Conservation (phyloP, 2,888 invertebrate genomes). For the Allophyes oxyacanthae region DNA sequence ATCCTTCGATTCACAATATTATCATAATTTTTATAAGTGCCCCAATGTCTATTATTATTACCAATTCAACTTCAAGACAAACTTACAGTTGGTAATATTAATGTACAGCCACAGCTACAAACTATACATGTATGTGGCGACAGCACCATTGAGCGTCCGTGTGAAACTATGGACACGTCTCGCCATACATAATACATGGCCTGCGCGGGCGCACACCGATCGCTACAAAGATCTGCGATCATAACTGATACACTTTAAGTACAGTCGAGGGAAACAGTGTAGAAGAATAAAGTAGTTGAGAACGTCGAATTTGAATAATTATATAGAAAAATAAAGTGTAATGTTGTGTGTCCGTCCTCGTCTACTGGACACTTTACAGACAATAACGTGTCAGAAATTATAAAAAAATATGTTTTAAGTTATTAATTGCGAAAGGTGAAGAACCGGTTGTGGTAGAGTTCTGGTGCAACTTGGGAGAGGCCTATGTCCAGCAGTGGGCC, state of each 20-base stretch:
- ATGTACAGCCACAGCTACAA: conserved; percentile 5
- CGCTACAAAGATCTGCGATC: conserved; percentile 34
- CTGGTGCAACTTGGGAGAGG: no score
- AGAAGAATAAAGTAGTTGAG: conserved; percentile 12
- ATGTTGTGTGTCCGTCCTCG: no score
- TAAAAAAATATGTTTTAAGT: no score
- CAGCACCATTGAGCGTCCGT: conserved; percentile 25
- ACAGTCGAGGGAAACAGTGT: conserved; percentile 11
- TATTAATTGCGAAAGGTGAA: no score
- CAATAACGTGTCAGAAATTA: no score
- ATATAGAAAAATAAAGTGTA: background rate
- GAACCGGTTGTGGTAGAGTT: no score
- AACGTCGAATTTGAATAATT: conserved; percentile 5
- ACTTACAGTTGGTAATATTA: background rate
- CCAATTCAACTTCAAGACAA: no score
- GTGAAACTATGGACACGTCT: conserved; percentile 36
- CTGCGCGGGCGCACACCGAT: conserved; percentile 29
- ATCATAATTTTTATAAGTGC: no score
- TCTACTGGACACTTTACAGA: no score
- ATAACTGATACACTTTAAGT: conserved; percentile 33
- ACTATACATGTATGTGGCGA: conserved; percentile 5
- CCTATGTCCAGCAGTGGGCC: no score
- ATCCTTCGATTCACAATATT: no score
- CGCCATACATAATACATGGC: conserved; percentile 47
- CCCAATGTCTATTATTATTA: no score